Conservation (phyloP, 2,797 vertebrate genomes). For the Limosa lapponica region DNA sequence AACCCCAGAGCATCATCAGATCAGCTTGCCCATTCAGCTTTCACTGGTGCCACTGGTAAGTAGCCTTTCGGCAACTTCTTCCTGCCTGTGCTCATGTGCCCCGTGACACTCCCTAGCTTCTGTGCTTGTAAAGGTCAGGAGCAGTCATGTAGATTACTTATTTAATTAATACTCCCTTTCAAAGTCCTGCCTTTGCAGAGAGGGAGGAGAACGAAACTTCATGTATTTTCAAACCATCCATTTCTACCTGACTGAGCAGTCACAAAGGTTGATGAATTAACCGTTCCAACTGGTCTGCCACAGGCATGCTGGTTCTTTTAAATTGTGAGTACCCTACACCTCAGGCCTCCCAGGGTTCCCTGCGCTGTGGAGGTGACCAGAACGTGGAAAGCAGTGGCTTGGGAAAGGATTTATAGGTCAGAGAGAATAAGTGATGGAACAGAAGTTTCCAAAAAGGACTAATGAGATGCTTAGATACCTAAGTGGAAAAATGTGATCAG, state of each 20-base stretch:
- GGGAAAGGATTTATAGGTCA: neutral
- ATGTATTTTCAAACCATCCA: neutral
- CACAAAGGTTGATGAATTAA: neutral
- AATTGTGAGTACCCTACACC: accelerated
- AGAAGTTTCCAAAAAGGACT: neutral
- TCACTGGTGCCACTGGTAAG: neutral
- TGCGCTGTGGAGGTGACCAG: neutral
- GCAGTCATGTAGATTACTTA: neutral
- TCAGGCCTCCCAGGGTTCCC: neutral
- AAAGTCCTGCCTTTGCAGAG: neutral
- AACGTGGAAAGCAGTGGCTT: neutral
- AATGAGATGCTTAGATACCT: neutral
- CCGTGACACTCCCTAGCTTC: neutral
- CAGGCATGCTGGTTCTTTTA: accelerated
- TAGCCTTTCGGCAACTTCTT: neutral
- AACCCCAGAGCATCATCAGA: neutral
- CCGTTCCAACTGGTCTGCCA: neutral
- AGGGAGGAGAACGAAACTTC: neutral
- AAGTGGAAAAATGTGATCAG: neutral
- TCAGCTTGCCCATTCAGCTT: accelerated
- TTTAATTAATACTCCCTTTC: neutral
- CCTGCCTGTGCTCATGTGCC: neutral
- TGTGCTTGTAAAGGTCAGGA: neutral
- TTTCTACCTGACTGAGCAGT: neutral
- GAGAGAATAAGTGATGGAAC: neutral